phyloP scores from a whole-genome alignment of 2,888 invertebrate species.

The Apeira syringaria region DNA sequence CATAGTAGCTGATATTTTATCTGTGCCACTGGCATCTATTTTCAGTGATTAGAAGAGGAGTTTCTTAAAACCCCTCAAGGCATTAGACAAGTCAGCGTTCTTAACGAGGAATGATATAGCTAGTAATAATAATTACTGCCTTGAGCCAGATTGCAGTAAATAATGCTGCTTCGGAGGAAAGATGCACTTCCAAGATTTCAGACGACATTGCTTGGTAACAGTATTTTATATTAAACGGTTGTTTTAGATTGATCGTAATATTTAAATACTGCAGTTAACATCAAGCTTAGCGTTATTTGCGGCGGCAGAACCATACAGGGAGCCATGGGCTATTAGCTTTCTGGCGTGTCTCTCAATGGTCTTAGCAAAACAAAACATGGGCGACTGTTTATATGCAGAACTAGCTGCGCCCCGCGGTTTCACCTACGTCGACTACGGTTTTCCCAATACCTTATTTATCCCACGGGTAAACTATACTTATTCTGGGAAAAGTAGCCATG shows the following conservation, averaged over 20 bases:
- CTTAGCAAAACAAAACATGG: too few relatives aligned
- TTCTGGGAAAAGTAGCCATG: too few relatives aligned
- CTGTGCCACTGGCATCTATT: conserved; percentile 1
- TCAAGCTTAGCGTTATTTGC: too few relatives aligned
- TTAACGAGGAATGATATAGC: conserved; percentile 22
- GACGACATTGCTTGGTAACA: conserved; percentile 11
- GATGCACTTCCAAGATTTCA: conserved; percentile 20
- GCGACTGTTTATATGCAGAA: too few relatives aligned
- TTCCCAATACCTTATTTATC: too few relatives aligned
- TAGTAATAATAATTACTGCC: conserved; percentile 29
- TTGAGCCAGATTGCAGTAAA: conserved; percentile 29
- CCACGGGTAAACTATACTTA: too few relatives aligned
- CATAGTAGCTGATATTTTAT: not conserved
- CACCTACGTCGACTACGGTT: too few relatives aligned
- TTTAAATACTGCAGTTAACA: too few relatives aligned
- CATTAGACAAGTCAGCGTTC: conserved; percentile 8
- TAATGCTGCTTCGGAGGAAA: conserved; percentile 17
- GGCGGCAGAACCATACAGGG: not conserved
- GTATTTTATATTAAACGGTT: conserved; percentile 6
- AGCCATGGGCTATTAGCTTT: not conserved
- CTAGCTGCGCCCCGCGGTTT: too few relatives aligned
- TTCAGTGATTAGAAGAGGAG: conserved; percentile 10
- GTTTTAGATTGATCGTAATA: not conserved
- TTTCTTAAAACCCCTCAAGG: conserved; percentile 5
- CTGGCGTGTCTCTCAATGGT: too few relatives aligned